Base-by-base conservation (phyloP, 1,140 invertebrate genomes). In the Andrena cerasifolii region DNA sequence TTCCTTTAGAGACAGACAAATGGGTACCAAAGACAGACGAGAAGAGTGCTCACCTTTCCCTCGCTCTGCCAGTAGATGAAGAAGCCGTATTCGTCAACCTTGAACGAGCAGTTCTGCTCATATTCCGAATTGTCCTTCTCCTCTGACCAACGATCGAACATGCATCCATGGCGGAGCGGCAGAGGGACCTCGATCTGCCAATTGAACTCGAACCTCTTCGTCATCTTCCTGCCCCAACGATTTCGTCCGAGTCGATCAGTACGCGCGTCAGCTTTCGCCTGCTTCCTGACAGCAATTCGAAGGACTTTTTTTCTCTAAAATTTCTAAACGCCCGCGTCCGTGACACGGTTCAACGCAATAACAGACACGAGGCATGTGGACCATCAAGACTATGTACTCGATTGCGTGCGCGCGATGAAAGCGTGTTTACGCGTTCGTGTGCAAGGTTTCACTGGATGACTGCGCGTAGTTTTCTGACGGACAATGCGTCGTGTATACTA, bases 21-120 rank as follows among this genome's bases (percentile, higher is more conserved):
- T 3, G 36, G 36, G 10, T 10, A 40, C 10, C 33, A 53, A 31
- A 67, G 47, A 10, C 2, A 45, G 8, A 3, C 70, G 31, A 49
- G 45, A 61, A 36, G 31, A 28, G 4, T 4, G 21, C 74, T 94
- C 93, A 99, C 98, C 94, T 95, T 95, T 78, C 97, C 97, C 82
- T 99, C 98, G 90, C 98, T 98, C 92, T 99, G 99, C 99, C 98
- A 99, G 90, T 98, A 99, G 80, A 99, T 97, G 93, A 99, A 99
- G 94, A 99, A 99, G 56, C 98, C 99, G 94, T 98, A 98, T 91
- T 99, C 98, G 91, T 99, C 99, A 28, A 99, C 98, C 93, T 97
- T 97, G 90, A 99, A 98, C 70, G 95, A 90, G 86, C 98, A 99
- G 88, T 96, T 96, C 65, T 96, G 93, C 91, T 99, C 99, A 49